These are phyloP conservation scores for Troilus luridus DNA, from an alignment of 2,888 invertebrate species.

Conservation along the genomic window DNA sequence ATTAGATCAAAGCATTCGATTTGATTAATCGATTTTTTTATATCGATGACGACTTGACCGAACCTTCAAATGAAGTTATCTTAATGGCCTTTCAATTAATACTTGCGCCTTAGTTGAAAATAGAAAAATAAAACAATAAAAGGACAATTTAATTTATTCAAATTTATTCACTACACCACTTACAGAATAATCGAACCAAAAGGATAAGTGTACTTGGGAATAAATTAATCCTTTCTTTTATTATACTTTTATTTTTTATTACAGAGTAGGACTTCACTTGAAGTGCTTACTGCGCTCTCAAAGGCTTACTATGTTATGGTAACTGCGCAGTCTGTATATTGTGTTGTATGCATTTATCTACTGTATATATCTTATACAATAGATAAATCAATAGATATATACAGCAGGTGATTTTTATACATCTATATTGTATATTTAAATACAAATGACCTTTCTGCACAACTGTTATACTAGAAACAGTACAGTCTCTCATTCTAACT, in stretches of 20 bases:
- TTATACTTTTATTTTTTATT: not conserved
- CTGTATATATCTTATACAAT: too few species aligned
- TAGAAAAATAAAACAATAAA: not conserved
- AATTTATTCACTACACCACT: not conserved
- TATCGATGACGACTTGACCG: not conserved
- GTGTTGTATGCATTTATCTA: too few species aligned
- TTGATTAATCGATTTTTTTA: not conserved
- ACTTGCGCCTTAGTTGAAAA: not conserved
- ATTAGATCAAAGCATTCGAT: not conserved
- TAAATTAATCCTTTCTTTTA: not conserved
- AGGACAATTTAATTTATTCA: not conserved
- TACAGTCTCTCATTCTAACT: too few species aligned
- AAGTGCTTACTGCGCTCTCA: not conserved
- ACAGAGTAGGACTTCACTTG: not conserved
- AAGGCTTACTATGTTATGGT: not conserved
- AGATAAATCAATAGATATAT: too few species aligned
- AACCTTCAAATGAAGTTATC: not conserved
- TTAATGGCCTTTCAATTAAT: slow-evolving; percentile 16
- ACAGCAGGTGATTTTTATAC: too few species aligned
- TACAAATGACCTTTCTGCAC: too few species aligned
- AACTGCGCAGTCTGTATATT: too few species aligned
- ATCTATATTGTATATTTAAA: too few species aligned
- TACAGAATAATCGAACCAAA: not conserved
- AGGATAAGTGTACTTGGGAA: slow-evolving; percentile 10
- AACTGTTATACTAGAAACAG: too few species aligned